Evolutionary conservation across 2,888 invertebrate species (phyloP).

Genomic region (Taphrorychus bicolor): DNA sequence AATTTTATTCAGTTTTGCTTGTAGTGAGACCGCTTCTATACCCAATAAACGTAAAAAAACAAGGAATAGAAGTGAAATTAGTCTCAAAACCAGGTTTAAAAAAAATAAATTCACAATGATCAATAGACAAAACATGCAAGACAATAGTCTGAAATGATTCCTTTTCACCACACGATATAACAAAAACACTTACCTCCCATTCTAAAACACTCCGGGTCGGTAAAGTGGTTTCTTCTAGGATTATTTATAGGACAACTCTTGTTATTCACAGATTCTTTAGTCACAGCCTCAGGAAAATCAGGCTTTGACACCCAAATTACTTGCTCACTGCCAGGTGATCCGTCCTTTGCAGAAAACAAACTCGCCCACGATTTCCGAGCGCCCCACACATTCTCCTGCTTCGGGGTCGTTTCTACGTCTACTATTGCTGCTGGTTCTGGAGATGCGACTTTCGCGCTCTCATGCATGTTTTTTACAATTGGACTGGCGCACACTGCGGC

Average conservation of each 20-base stretch:
- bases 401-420: slow-evolving; percentile 1
- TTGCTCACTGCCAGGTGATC: slow-evolving; percentile 27
- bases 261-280: slow-evolving; percentile 42
- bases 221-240: slow-evolving; percentile 61
- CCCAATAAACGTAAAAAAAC: too few relatives aligned
- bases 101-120: too few relatives aligned
- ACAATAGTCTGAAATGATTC: too few relatives aligned
- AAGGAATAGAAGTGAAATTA: too few relatives aligned
- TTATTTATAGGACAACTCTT: slow-evolving; percentile 56
- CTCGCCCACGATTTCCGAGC: slow-evolving; percentile 68
- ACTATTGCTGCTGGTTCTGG: not conserved
- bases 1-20: too few relatives aligned
- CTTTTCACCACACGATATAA: too few relatives aligned
- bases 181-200: slow-evolving; percentile 69
- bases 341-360: slow-evolving; percentile 61
- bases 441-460: not conserved
- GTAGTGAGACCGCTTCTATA: too few relatives aligned
- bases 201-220: slow-evolving; percentile 73
- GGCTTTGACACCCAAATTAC: slow-evolving; percentile 41
- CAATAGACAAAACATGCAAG: too few relatives aligned
- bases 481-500: not conserved
- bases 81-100: too few relatives aligned
- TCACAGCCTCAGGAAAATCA: slow-evolving; percentile 41
- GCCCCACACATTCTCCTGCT: slow-evolving; percentile 25
- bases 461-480: not conserved